These are phyloP conservation scores for Brassicogethes aeneus DNA, from an alignment of 2,888 invertebrate genomes.

Conservation along the genomic window DNA sequence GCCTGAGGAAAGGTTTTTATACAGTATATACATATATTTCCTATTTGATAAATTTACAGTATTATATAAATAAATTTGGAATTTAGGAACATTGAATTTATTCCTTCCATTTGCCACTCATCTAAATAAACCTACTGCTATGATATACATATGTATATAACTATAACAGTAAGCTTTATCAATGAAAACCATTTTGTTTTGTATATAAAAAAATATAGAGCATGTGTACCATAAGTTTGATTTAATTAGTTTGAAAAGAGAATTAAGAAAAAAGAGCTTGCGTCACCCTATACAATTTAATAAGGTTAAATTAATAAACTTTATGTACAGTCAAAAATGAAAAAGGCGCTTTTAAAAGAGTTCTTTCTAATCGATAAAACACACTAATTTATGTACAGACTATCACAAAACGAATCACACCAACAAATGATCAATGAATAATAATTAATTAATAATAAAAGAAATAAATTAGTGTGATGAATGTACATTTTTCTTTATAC, in stretches of 20 bases:
- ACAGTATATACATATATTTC: background rate
- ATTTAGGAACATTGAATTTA: conserved; percentile 5
- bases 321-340: background rate
- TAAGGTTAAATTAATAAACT: background rate
- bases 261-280: too few species aligned
- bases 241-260: too few species aligned
- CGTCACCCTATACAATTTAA: background rate
- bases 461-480: conserved; percentile 4
- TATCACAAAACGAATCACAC: conserved; percentile 9
- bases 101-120: background rate
- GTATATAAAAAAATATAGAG: background rate
- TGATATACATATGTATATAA: too few species aligned
- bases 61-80: conserved; percentile 8
- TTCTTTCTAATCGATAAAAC: conserved; percentile 1
- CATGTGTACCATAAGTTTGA: too few species aligned
- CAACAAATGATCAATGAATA: background rate
- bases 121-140: too few species aligned
- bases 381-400: background rate
- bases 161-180: too few species aligned
- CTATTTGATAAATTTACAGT: background rate
- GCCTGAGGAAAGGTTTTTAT: background rate
- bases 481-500: conserved; percentile 6
- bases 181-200: too few species aligned
- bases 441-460: conserved; percentile 2
- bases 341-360: background rate